These are phyloP conservation scores for Agriopis marginaria DNA, from an alignment of 2,888 invertebrate species.

Conservation along the genomic window DNA sequence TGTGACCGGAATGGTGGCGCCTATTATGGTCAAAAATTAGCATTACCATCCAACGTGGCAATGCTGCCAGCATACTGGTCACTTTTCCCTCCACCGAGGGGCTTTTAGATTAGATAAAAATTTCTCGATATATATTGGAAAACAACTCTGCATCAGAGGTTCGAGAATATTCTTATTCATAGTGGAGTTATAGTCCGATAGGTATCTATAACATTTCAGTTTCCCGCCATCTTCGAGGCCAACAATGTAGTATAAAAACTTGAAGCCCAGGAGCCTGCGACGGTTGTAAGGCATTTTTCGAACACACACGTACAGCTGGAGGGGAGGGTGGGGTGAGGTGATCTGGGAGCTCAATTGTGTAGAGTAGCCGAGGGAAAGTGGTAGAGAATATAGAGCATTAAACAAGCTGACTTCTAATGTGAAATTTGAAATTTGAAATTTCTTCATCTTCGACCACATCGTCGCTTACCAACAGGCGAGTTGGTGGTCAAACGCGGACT, in stretches of 20 bases:
- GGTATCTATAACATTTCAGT: slow-evolving; percentile 43
- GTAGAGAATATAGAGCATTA: slow-evolving; percentile 48
- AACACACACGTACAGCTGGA: slow-evolving; percentile 73
- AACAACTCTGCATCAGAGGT: not conserved
- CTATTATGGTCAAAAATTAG: no score
- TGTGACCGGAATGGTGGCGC: no score
- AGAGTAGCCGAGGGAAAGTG: slow-evolving; percentile 60
- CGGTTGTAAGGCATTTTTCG: slow-evolving; percentile 85
- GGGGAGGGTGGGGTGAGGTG: slow-evolving; percentile 57
- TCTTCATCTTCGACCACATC: no score
- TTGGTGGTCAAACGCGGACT: no score
- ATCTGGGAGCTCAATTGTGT: slow-evolving; percentile 76
- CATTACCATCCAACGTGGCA: no score
- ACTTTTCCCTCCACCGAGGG: no score
- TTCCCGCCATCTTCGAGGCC: slow-evolving; percentile 41
- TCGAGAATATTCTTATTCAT: not conserved
- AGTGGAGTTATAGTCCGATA: not conserved
- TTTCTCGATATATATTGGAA: no score
- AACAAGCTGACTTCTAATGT: not conserved
- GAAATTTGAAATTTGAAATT: no score
- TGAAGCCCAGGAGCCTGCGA: slow-evolving; percentile 61
- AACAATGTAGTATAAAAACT: slow-evolving; percentile 65
- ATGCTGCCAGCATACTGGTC: no score
- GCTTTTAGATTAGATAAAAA: no score
- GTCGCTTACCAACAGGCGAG: no score